Conservation (phyloP, 2,797 vertebrate genomes). For the Pseudomugil tenellus region DNA sequence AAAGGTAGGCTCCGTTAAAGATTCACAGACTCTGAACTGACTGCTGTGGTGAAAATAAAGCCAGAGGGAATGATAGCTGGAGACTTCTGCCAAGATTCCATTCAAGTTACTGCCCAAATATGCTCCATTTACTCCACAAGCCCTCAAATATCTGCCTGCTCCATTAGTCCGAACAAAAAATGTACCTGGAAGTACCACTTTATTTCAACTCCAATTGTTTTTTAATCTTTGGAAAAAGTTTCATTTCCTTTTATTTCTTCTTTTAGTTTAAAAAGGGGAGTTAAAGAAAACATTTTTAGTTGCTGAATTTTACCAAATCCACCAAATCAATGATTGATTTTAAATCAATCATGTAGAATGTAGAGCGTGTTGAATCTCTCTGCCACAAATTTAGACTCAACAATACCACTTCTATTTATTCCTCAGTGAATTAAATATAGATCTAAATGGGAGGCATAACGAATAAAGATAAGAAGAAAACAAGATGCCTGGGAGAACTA, state of each 20-base stretch:
- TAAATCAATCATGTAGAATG: too few species aligned
- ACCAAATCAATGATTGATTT: conserved; percentile 3
- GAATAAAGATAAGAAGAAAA: not conserved
- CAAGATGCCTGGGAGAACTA: not conserved
- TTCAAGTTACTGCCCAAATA: conserved; percentile 64
- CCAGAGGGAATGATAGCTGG: conserved; percentile 50
- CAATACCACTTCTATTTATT: not conserved
- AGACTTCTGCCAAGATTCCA: conserved; percentile 63
- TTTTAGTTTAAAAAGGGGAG: conserved; percentile 11
- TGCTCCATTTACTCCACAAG: conserved; percentile 63
- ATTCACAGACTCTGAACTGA: conserved; percentile 64
- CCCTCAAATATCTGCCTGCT: conserved; percentile 37
- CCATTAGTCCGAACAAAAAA: conserved; percentile 54
- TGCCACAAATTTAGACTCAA: conserved; percentile 4
- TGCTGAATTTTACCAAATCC: conserved; percentile 13
- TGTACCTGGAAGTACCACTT: conserved; percentile 34
- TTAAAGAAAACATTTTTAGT: conserved; percentile 7
- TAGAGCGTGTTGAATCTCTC: not conserved
- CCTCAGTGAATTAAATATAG: not conserved
- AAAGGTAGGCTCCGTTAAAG: conserved; percentile 53
- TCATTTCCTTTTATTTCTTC: conserved; percentile 2
- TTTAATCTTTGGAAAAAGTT: conserved; percentile 10
- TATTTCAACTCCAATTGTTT: conserved; percentile 1
- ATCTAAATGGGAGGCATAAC: not conserved
- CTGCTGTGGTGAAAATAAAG: conserved; percentile 66